Evolutionary conservation across 2,888 invertebrate species (phyloP).

Genomic region (Himalopsyche japonica): DNA sequence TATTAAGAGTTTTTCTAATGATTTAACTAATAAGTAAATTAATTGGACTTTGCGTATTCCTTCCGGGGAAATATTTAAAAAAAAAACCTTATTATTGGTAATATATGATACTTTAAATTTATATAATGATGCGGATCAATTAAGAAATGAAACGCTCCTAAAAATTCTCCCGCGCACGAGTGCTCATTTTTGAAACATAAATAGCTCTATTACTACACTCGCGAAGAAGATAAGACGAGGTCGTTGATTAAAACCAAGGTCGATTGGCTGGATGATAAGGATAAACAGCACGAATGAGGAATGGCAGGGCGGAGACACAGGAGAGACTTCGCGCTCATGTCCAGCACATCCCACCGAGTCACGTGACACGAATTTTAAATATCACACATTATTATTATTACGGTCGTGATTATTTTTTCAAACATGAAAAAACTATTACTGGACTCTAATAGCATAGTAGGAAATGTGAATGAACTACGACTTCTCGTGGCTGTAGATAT

Average conservation of each 20-base stretch:
- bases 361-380: slow-evolving; percentile 1
- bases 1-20: too few relatives aligned
- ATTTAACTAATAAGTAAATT: too few relatives aligned
- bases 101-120: too few relatives aligned
- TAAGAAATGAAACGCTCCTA: too few relatives aligned
- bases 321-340: neutral
- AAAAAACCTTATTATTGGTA: too few relatives aligned
- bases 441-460: neutral
- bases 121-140: too few relatives aligned
- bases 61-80: too few relatives aligned
- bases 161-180: too few relatives aligned
- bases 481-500: neutral
- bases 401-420: neutral
- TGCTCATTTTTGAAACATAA: neutral
- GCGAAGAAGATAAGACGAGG: neutral
- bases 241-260: slow-evolving; percentile 9
- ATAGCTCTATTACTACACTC: neutral
- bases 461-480: neutral
- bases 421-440: neutral
- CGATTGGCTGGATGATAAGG: neutral
- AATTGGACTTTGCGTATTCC: too few relatives aligned
- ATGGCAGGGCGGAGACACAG: neutral
- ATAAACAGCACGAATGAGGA: neutral
- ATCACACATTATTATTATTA: neutral
- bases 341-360: neutral